Base-by-base conservation (phyloP, 2,113 vertebrate genomes). In the Aphyosemion australe region DNA sequence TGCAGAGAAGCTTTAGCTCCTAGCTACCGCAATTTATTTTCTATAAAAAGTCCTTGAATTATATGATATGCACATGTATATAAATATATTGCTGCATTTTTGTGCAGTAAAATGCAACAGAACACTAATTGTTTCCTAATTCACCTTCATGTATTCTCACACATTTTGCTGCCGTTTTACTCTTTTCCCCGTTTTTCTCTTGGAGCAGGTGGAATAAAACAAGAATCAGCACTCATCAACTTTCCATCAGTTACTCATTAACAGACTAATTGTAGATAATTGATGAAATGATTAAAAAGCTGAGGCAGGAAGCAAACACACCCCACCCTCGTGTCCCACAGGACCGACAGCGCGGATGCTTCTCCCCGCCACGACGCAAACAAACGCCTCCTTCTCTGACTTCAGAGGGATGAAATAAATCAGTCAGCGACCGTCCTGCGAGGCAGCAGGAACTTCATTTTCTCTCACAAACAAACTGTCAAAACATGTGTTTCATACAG, bases 211-310 rank as follows among this genome's bases (percentile, higher is more conserved):
- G 0, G 26, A 72, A 60, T 26, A 62, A 63, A 49, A 63, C 63
- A 74, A 68, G 48, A 78, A 60, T 82, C 70, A 57, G 48, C 65
- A 37, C 66, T 47, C 74, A 51, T 82, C 70, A 69, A 65, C 56
- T 77, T 64, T 46, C 69, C 69, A 79, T 81, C 75, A 69, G 61
- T 42, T 74, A 55, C 72, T 45, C 70, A 85, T 89, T 82, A 72
- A 67, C 34, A 6, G 5, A 65, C 61, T 78, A 78, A 84, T 75
- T 60, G 65, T 37, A 43, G 32, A 56, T 85, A 80, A 91, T 92
- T 83, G 75, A 78, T 88, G 45, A 70, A 84, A 82, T 72, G 73
- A 80, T 83, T 81, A 59, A 87, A 72, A 65, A 61, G 72, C 13
- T 21, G 43, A 54, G 56, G 31, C 65, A 59, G 69, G 45, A 78